Percentiles rank a stretch among this genome's conserved stretches.
These are phyloP conservation scores for Trachymyrmex septentrionalis DNA, from an alignment of 1,140 invertebrate genomes.

Conservation along the genomic window DNA sequence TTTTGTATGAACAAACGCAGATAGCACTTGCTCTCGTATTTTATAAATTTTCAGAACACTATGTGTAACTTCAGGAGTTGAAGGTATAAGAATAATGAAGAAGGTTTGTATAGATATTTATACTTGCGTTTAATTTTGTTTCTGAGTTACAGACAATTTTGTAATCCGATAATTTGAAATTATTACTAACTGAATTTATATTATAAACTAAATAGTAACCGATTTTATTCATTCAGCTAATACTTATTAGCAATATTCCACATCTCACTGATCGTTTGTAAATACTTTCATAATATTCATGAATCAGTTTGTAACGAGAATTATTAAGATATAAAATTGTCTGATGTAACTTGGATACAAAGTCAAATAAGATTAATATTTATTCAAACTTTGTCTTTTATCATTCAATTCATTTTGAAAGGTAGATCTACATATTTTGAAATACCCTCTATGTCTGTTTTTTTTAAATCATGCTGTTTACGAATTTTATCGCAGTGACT, in stretches of 20 bases:
- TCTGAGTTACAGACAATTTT: neutral
- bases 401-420: neutral
- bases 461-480: neutral
- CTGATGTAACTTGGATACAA: neutral
- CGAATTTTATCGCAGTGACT: neutral
- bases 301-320: neutral
- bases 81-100: neutral
- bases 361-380: neutral
- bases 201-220: neutral
- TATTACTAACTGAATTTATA: neutral
- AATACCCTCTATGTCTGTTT: neutral
- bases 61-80: neutral
- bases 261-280: neutral
- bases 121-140: neutral
- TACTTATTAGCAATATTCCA: neutral
- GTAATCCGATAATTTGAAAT: neutral
- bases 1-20: too few species aligned
- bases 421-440: neutral
- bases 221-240: neutral
- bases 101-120: neutral
- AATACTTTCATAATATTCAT: neutral
- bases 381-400: neutral
- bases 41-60: neutral
- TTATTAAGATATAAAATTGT: neutral
- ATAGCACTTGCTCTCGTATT: neutral